phyloP scores from a whole-genome alignment of 2,888 invertebrate species.

The Stramonita haemastoma region DNA sequence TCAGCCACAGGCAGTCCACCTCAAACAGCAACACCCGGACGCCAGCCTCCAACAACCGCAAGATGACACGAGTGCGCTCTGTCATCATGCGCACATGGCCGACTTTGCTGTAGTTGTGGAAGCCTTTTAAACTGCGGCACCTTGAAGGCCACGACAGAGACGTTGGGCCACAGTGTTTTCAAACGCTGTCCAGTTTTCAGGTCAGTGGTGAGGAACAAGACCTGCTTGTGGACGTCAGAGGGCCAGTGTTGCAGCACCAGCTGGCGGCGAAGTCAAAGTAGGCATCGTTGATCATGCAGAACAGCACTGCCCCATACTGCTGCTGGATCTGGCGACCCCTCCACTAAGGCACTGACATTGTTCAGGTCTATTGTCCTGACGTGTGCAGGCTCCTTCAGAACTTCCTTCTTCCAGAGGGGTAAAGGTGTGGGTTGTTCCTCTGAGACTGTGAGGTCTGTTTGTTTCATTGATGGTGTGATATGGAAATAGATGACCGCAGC shows the following conservation, averaged over 20 bases:
- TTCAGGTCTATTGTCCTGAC: constrained; percentile 45
- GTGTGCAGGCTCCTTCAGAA: no score
- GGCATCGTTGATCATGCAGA: constrained; percentile 34
- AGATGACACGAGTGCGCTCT: constrained; percentile 55
- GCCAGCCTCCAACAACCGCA: constrained; percentile 51
- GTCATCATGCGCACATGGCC: constrained; percentile 64
- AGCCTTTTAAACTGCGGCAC: constrained; percentile 48
- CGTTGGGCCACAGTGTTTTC: constrained; percentile 58
- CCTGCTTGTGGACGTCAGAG: constrained; percentile 58
- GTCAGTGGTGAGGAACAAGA: constrained; percentile 61
- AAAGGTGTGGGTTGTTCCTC: no score
- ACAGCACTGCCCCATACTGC: constrained; percentile 49
- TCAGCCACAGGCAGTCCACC: constrained; percentile 63
- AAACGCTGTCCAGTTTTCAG: constrained; percentile 47
- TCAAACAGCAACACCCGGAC: constrained; percentile 62
- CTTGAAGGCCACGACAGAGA: constrained; percentile 53
- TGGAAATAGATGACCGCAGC: no score
- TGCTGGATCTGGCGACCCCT: not conserved
- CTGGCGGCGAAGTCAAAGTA: constrained; percentile 52
- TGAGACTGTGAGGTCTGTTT: no score
- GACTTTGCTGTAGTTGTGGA: constrained; percentile 59
- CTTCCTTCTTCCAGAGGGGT: no score
- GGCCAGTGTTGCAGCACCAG: constrained; percentile 66
- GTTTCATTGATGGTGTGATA: no score
- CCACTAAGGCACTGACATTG: constrained; percentile 47